Evolutionary conservation across 2,888 invertebrate species (phyloP), one percentile per base, ranked within the genome.

Genomic region (Tridacna crocea): DNA sequence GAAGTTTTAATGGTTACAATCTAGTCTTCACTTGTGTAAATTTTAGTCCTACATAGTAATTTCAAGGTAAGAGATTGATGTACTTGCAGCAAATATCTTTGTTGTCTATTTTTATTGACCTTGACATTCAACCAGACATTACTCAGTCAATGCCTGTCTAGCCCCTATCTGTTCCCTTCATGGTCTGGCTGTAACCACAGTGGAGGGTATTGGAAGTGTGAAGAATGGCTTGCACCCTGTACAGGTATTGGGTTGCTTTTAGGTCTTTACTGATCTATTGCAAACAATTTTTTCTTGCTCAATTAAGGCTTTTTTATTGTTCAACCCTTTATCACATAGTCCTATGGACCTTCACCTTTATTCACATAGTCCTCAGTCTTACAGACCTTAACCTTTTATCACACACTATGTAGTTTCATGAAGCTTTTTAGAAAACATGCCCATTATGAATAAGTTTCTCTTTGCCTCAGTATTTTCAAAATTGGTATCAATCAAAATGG

Each of bases 171-270:
- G 97, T 91, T 96, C 97, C 0, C 95, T 98, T 94, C 98, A 98
- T 91, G 98, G 98, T 0, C 94, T 97, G 91, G 97, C 98, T 0
- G 96, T 99, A 0, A 98, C 98, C 0, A 99, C 99, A 12, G 96
- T 98, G 0, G 99, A 99, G 95, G 99, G 98, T 0, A 97, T 99
- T 66, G 98, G 98, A 4, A 97, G 96, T 75, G 96, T 97, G 19
- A 90, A 89, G 61, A 90, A 89, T 66, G 90, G 91, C 36, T 91
- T 94, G 0, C 93, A 94, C 80, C 93, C 94, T 17, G 92, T 94
- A 46, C 94, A 94, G 92, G 94, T 93, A 78, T 55, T 48, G 36
- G 55, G 55, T 55, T 19, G 55, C 55, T 36, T 36, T 36, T 36
- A 8, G 8, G 8, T 4, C 36, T 36, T 36, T 36, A 36, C 36